A percentile compares a stretch with the other conserved stretches of the same genome.
phyloP scores from a whole-genome alignment of 2,113 vertebrate genomes.

The Thamnophis sirtalis region DNA sequence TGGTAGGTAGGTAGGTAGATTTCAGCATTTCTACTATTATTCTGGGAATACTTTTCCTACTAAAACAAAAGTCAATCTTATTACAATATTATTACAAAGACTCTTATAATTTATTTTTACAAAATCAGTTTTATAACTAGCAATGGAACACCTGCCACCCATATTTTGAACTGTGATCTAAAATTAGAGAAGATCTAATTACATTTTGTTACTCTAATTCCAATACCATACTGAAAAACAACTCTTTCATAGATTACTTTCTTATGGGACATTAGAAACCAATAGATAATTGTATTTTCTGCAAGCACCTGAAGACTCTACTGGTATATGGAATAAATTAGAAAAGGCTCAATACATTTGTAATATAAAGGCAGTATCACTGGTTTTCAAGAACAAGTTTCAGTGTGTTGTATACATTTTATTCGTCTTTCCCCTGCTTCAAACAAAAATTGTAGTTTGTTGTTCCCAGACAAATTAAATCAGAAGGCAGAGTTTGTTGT shows the following conservation, averaged over 20 bases:
- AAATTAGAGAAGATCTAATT: not conserved
- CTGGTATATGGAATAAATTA: not conserved
- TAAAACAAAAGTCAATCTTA: not conserved
- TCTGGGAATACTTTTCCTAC: not conserved
- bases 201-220: not conserved
- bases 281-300: not conserved
- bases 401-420: not conserved
- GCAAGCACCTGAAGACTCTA: not conserved
- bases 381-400: not conserved
- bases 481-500: not conserved
- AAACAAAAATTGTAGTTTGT: not conserved
- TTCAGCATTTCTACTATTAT: not conserved
- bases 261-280: not conserved
- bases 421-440: not conserved
- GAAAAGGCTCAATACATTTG: not conserved
- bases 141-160: not conserved
- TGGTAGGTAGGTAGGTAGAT: not conserved
- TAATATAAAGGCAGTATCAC: not conserved
- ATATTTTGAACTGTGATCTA: not conserved
- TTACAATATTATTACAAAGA: not conserved
- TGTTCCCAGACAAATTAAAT: not conserved
- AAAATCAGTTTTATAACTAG: not conserved
- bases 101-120: not conserved
- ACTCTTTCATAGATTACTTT: not conserved
- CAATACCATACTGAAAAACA: not conserved